These are phyloP conservation scores for Aphelenchoides besseyi DNA, from an alignment of 1,140 invertebrate genomes.

Conservation along the genomic window DNA sequence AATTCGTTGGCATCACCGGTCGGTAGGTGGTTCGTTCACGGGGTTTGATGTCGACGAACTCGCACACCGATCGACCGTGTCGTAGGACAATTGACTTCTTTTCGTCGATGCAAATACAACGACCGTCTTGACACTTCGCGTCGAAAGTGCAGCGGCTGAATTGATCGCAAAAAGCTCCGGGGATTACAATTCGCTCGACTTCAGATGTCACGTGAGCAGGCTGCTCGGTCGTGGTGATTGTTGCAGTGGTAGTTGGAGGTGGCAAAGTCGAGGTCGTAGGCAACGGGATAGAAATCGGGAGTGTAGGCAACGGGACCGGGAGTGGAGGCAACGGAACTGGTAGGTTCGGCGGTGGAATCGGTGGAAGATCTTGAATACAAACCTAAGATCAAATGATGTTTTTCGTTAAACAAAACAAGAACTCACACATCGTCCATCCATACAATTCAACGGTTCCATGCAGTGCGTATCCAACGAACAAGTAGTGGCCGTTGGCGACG, in stretches of 20 bases:
- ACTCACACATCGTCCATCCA: conserved; percentile 15
- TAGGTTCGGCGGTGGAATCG: background rate
- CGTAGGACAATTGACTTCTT: conserved; percentile 22
- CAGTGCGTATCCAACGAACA: conserved; percentile 11
- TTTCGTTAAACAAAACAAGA: too few species aligned
- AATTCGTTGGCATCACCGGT: conserved; percentile 6
- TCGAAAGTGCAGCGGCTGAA: conserved; percentile 38
- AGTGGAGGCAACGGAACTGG: background rate
- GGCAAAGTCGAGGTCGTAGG: background rate
- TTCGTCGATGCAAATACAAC: conserved; percentile 29
- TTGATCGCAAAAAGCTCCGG: conserved; percentile 28
- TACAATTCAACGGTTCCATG: conserved; percentile 27
- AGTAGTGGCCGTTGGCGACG: conserved; percentile 8
- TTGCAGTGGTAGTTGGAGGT: background rate
- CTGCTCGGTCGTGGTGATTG: background rate
- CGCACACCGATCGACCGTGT: background rate
- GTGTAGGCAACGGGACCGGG: background rate
- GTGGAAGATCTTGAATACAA: conserved; percentile 9
- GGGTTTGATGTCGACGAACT: conserved; percentile 15
- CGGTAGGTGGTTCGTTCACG: conserved; percentile 11
- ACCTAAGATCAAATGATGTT: too few species aligned
- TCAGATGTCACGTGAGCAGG: background rate
- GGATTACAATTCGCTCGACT: background rate
- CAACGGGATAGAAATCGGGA: background rate
- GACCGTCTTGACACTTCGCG: conserved; percentile 32